Conservation (phyloP, 2,888 invertebrate genomes). For the Muschampia plurimacula region DNA sequence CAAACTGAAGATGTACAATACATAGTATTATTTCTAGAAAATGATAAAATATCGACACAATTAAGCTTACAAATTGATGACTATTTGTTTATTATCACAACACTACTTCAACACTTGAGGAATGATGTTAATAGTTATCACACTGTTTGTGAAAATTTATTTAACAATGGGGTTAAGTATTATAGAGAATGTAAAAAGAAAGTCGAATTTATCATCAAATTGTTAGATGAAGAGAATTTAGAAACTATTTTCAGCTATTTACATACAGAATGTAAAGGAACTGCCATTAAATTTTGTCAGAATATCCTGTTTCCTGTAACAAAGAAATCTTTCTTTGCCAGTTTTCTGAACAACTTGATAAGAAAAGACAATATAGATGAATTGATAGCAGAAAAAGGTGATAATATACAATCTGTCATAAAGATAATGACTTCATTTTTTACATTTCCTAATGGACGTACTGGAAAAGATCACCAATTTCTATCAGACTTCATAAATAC, state of each 20-base stretch:
- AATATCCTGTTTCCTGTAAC: conserved; percentile 68
- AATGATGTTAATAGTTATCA: conserved; percentile 48
- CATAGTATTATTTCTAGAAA: conserved; percentile 67
- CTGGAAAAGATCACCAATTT: conserved; percentile 59
- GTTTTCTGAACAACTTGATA: conserved; percentile 70
- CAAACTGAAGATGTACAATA: conserved; percentile 57
- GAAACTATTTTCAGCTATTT: conserved; percentile 71
- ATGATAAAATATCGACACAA: conserved; percentile 64
- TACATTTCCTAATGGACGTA: conserved; percentile 65
- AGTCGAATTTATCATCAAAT: conserved; percentile 69
- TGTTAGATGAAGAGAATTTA: conserved; percentile 66
- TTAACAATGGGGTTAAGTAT: conserved; percentile 63
- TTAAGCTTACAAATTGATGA: conserved; percentile 63
- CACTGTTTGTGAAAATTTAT: conserved; percentile 54
- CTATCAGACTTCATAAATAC: conserved; percentile 69
- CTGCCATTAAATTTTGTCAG: conserved; percentile 63
- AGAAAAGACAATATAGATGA: conserved; percentile 70
- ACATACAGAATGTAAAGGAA: conserved; percentile 58
- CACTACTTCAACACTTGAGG: conserved; percentile 62
- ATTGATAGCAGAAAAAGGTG: conserved; percentile 73
- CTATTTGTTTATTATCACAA: conserved; percentile 61
- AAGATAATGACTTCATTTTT: conserved; percentile 76
- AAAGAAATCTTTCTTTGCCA: conserved; percentile 68
- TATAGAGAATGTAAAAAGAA: conserved; percentile 75
- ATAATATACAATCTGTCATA: conserved; percentile 74